Base-by-base conservation (phyloP, 2,797 vertebrate genomes). In the Orientallactaga sibirica region DNA sequence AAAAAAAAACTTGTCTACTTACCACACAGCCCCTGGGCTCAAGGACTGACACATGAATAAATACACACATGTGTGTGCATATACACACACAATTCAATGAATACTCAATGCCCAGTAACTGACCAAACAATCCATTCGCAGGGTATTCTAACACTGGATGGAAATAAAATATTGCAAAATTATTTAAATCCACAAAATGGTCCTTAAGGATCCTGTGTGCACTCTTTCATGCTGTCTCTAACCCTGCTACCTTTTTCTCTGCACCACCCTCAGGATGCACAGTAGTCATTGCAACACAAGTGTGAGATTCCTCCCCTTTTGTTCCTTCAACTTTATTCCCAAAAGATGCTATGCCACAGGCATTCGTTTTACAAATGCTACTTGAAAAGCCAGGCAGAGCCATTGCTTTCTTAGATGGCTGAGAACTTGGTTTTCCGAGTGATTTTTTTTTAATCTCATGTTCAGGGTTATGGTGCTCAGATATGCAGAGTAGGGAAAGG, bases 301-400 rank as follows among this genome's bases (percentile, higher is more conserved):
- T 88, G 77, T 92, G 91, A 79, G 91, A 92, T 93, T 43, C 52
- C 48, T 76, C 78, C 48, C 67, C 61, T 90, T 95, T 87, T 80
- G 52, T 95, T 74, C 41, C 89, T 93, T 86, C 58, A 68, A 90
- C 78, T 94, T 88, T 81, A 76, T 82, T 77, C 58, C 88, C 64
- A 94, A 71, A 93, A 83, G 71, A 77, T n/a, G 37, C 90, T 86
- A 90, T 18, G 27, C 75, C 83, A 64, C 86, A 61, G 33, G 87
- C 52, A 90, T 94, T 94, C 91, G 76, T 79, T 86, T 95, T 90
- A 96, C 90, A 96, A 96, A 93, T 92, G 85, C 20, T 74, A 16
- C 90, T 78, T 43, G 61, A 76, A 92, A 94, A 88, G 55, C 82
- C 48, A 91, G 61, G 88, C 82, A 80, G 64, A 90, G 79, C 33